Percentiles rank a stretch among this genome's conserved stretches.
Conservation (phyloP, 2,113 vertebrate genomes). For the Semnopithecus entellus region DNA sequence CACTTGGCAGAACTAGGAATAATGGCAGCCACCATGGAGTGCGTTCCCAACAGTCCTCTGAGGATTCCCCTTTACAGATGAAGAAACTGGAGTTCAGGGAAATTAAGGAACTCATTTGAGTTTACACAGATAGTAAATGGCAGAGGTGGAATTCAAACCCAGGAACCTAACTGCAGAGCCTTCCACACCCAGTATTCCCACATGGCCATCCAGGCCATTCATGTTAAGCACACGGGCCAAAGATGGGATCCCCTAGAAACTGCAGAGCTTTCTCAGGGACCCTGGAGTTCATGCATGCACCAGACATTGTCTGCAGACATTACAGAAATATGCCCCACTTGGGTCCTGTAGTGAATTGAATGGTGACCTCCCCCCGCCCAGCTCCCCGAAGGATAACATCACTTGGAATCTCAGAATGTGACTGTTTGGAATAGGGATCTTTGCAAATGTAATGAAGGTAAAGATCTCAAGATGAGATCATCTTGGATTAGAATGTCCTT, state of each 20-base stretch:
- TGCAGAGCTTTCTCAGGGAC: neutral
- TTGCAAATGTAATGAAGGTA: neutral
- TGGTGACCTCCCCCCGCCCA: neutral
- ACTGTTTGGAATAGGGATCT: neutral
- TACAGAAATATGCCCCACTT: neutral
- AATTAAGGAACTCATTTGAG: neutral
- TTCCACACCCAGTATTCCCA: rapidly evolving
- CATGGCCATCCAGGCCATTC: neutral
- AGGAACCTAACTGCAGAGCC: neutral
- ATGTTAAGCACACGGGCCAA: neutral
- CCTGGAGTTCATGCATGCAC: neutral
- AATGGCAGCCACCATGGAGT: rapidly evolving
- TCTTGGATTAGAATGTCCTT: neutral
- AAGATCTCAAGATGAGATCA: neutral
- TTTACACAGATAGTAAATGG: neutral
- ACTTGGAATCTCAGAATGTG: neutral
- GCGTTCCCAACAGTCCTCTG: neutral
- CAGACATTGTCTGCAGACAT: neutral
- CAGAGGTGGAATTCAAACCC: neutral
- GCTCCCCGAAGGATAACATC: neutral
- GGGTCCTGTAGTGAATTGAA: neutral
- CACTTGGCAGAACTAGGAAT: neutral
- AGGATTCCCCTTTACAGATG: neutral
- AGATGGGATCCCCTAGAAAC: neutral
- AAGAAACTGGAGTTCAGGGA: neutral